Evolutionary conservation across 2,113 vertebrate genomes (phyloP).

Genomic region (Lutjanus erythropterus): DNA sequence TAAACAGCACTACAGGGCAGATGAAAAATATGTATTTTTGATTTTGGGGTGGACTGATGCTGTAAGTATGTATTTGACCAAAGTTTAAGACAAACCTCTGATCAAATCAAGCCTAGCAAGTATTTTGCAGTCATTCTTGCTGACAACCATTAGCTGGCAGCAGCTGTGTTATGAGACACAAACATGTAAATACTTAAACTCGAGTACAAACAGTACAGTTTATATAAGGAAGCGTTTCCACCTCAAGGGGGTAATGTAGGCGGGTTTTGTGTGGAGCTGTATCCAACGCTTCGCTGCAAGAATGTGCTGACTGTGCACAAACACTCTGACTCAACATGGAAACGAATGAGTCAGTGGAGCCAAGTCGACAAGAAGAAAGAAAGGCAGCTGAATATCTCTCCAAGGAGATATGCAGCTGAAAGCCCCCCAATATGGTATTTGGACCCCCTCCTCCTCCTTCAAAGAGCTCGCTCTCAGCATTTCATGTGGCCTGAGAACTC

Average conservation of each 20-base stretch:
- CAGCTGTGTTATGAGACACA: conserved; percentile 48
- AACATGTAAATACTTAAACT: conserved; percentile 41
- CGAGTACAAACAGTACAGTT: conserved; percentile 48
- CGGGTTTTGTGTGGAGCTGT: conserved; percentile 51
- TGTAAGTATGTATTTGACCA: no score
- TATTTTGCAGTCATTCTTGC: neutral
- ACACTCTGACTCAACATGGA: conserved; percentile 80
- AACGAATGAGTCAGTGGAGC: conserved; percentile 74
- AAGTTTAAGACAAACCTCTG: neutral
- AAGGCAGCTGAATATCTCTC: conserved; percentile 62
- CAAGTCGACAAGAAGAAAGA: conserved; percentile 66
- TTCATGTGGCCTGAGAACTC: conserved; percentile 68
- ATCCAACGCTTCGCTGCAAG: conserved; percentile 65
- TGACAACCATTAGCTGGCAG: conserved; percentile 14
- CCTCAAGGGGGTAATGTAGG: conserved; percentile 20
- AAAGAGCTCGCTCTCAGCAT: conserved; percentile 61
- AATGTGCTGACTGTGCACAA: conserved; percentile 81
- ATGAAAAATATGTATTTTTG: no score
- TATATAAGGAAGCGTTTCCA: conserved; percentile 47
- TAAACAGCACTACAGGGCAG: no score
- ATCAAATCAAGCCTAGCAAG: neutral
- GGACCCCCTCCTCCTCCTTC: conserved; percentile 35
- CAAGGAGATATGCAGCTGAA: conserved; percentile 71
- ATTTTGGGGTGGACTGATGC: no score
- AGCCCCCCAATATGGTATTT: conserved; percentile 42